A percentile compares a stretch with the other conserved stretches of the same genome.
Evolutionary conservation across 2,113 vertebrate genomes (phyloP).

Genomic region (Jacana jacana): DNA sequence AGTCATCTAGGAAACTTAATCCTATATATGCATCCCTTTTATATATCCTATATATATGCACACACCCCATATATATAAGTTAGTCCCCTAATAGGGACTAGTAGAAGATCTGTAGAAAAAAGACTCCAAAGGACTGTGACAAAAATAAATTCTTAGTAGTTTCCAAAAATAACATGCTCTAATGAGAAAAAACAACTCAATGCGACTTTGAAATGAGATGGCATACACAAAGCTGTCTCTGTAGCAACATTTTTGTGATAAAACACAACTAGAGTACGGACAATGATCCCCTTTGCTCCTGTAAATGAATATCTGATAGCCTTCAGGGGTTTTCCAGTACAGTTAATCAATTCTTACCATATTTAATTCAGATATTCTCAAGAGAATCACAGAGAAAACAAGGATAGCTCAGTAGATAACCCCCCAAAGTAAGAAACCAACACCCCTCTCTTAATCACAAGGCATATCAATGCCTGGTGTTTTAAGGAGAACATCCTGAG

Average conservation of each 20-base stretch:
- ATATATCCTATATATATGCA: no score
- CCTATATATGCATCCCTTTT: neutral
- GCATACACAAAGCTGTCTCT: neutral
- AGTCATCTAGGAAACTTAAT: neutral
- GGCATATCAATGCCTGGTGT: neutral
- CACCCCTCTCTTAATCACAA: neutral
- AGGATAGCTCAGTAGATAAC: neutral
- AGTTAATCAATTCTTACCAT: constrained; percentile 37
- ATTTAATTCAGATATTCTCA: constrained; percentile 23
- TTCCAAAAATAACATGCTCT: neutral
- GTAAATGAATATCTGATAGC: neutral
- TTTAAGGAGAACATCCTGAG: neutral
- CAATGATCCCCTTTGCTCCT: neutral
- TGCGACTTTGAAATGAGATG: neutral
- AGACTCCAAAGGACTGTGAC: neutral
- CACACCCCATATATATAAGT: neutral
- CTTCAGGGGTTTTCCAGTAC: neutral
- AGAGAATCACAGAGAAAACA: neutral
- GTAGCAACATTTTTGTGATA: neutral
- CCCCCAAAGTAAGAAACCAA: neutral
- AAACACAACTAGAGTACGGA: neutral
- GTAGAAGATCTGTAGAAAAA: neutral
- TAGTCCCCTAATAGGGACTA: neutral
- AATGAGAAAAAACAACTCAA: neutral
- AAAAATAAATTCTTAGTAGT: neutral